Conservation (phyloP, 2,797 vertebrate species). For the Semaprochilodus insignis region DNA sequence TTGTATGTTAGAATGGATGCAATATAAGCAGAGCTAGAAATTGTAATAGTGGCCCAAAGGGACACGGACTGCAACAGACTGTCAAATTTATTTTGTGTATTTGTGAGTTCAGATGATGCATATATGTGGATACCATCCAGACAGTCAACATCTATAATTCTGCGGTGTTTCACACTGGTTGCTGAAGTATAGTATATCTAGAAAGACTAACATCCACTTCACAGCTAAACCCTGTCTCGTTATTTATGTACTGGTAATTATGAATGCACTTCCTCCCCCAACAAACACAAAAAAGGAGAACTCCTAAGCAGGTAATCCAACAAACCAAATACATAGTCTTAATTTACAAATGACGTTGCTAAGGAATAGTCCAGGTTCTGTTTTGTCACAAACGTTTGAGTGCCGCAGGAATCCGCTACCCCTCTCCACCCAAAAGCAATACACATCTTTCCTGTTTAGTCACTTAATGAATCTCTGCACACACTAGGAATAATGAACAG, state of each 20-base stretch:
- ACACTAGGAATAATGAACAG: slow-evolving; percentile 25
- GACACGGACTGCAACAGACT: neutral
- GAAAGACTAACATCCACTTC: slow-evolving; percentile 3
- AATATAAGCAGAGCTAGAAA: neutral
- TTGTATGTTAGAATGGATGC: slow-evolving; percentile 25
- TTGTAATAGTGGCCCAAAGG: neutral
- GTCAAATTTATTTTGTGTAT: neutral
- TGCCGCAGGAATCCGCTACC: slow-evolving; percentile 20
- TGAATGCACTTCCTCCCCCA: too few species aligned
- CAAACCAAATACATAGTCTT: slow-evolving; percentile 14
- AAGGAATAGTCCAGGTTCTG: slow-evolving; percentile 12
- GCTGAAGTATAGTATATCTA: slow-evolving; percentile 4
- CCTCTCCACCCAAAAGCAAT: neutral
- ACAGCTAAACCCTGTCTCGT: slow-evolving; percentile 4
- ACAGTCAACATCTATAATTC: neutral
- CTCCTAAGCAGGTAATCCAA: neutral
- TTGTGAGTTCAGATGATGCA: slow-evolving; percentile 10
- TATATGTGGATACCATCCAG: neutral
- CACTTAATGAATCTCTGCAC: neutral
- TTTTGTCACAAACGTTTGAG: slow-evolving; percentile 2
- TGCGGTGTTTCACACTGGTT: neutral
- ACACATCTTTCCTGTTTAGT: neutral
- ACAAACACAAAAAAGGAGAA: too few species aligned
- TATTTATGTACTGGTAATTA: neutral
- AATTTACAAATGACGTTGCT: neutral